These are phyloP conservation scores for Ardeotis arabs DNA, from an alignment of 2,113 vertebrate genomes.

Conservation along the genomic window DNA sequence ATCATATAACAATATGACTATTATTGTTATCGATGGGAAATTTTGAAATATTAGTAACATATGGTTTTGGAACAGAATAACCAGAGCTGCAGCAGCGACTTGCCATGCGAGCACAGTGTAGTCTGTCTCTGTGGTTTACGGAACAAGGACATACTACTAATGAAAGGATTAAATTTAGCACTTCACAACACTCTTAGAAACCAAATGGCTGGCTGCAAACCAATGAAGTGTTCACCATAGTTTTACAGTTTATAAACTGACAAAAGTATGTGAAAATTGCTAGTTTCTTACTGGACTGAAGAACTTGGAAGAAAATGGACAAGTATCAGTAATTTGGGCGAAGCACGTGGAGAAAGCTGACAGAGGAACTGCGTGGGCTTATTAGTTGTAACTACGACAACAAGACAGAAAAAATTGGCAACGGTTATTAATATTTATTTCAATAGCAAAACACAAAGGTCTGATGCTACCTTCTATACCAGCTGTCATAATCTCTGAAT, in stretches of 20 bases:
- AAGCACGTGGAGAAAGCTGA: neutral
- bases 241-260: neutral
- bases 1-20: neutral
- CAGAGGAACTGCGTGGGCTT: neutral
- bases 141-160: neutral
- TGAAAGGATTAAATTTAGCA: neutral
- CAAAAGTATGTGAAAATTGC: neutral
- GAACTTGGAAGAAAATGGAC: neutral
- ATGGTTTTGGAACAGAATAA: neutral
- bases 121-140: neutral
- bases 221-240: neutral
- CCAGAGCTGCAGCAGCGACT: neutral
- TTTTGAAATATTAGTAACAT: neutral
- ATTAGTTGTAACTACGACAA: neutral
- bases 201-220: neutral
- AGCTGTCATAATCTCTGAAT: neutral
- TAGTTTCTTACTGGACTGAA: neutral
- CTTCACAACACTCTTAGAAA: neutral
- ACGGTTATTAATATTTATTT: neutral
- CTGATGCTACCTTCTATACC: neutral
- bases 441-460: neutral
- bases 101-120: rapidly evolving
- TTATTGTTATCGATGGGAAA: neutral
- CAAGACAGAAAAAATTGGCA: neutral
- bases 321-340: neutral